Conservation (phyloP, 2,888 invertebrate species). For the Trisateles emortualis region DNA sequence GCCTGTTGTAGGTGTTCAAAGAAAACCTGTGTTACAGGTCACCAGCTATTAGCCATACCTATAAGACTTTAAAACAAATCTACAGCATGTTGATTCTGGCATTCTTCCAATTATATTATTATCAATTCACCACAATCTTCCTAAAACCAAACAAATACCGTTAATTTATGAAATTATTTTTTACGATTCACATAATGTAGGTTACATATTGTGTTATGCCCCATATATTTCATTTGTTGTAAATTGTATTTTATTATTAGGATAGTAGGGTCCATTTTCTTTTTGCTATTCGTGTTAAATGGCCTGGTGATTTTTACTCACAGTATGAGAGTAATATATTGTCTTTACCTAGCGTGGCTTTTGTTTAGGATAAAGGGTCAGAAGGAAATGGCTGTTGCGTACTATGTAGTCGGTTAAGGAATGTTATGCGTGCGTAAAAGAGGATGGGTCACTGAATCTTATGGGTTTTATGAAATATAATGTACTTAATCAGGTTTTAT, state of each 20-base stretch:
- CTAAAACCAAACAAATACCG: not conserved
- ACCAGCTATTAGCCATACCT: too few species aligned
- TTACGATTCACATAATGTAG: slow-evolving; percentile 12
- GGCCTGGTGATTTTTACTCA: slow-evolving; percentile 27
- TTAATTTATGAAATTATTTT: slow-evolving; percentile 33
- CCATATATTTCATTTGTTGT: slow-evolving; percentile 9
- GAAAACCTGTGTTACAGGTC: too few species aligned
- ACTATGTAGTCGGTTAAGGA: slow-evolving; percentile 5
- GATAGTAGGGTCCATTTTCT: slow-evolving; percentile 28
- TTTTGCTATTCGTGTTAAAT: slow-evolving; percentile 29
- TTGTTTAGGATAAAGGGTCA: slow-evolving; percentile 18
- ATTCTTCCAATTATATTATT: not conserved
- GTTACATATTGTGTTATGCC: slow-evolving; percentile 19
- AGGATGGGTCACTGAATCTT: slow-evolving; percentile 3
- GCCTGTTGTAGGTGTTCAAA: too few species aligned
- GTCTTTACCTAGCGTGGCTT: slow-evolving; percentile 17
- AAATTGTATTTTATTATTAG: slow-evolving; percentile 23
- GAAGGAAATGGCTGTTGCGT: slow-evolving; percentile 14
- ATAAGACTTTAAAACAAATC: not conserved
- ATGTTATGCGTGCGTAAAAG: slow-evolving; percentile 6
- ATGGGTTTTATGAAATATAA: not conserved
- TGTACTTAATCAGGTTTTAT: not conserved
- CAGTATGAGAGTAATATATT: slow-evolving; percentile 33
- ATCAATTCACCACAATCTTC: not conserved
- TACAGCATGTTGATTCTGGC: not conserved